Evolutionary conservation across 2,113 vertebrate species (phyloP), one percentile per base, ranked within the genome.

Genomic region (Neomonachus schauinslandi): DNA sequence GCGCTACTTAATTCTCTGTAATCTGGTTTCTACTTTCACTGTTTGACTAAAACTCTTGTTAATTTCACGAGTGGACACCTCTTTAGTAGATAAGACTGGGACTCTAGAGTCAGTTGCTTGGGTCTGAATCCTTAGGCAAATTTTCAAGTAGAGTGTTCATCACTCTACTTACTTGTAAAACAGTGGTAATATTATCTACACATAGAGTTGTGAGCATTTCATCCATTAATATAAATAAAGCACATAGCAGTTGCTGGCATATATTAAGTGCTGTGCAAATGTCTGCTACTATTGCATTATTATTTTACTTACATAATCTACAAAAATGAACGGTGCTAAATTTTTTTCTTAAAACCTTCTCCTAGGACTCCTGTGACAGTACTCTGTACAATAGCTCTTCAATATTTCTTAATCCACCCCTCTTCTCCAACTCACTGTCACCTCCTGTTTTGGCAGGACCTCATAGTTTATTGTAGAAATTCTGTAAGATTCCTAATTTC

Each of bases 261-360:
- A 65, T 15, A 26, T 12, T 61, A 69, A 61, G 28, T 31, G 7
- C 21, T 5, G 28, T n/a, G 11, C 13, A 67, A 80, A 59, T 83
- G 46, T 89, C 57, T 63, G 11, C 26, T 74, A 61, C 36, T 84
- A 79, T 7, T 53, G 26, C 74, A 46, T 46, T 71, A 57, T 49
- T 89, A 83, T 81, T 79, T 91, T 77, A 89, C 8, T 80, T 85
- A 72, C 19, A 89, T 24, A 53, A 42, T 33, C 57, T 72, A 67
- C 14, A 91, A 77, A 39, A 84, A 72, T 59, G 21, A 84, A 79
- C 28, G 39, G 39, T 65, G 5, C 4, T 90, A 71, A 63, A 21
- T 63, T 79, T 59, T 89, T 74, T 92, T 42, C 67, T 88, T 83
- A 74, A 97, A 89, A 92, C 12, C 7, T 42, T 89, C 36, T 96